Evolutionary conservation across 92 coral and sea anemone species (phyloP).

Genomic region (Phymanthus crucifer): DNA sequence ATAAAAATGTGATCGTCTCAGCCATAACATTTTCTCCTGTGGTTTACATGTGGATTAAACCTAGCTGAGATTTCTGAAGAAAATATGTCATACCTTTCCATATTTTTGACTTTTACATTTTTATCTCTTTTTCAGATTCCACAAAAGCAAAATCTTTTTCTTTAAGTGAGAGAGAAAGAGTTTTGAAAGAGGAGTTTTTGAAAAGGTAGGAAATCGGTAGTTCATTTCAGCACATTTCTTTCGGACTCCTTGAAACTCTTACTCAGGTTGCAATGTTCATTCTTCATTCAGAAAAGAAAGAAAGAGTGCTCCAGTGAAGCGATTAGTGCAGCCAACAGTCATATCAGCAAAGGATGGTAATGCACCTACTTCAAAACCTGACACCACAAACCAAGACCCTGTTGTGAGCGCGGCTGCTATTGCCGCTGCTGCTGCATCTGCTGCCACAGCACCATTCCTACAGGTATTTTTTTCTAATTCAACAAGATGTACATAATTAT

Average conservation of each 20-base stretch:
- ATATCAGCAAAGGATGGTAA: conserved; percentile 41
- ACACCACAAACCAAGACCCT: conserved; percentile 40
- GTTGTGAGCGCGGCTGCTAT: conserved; percentile 78
- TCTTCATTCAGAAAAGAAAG: conserved; percentile 64
- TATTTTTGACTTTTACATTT: background rate
- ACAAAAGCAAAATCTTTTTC: conserved; percentile 65
- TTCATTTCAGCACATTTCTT: background rate
- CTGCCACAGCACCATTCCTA: conserved; percentile 83
- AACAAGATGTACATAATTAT: too few relatives aligned
- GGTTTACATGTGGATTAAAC: too few relatives aligned
- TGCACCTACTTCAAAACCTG: conserved; percentile 11
- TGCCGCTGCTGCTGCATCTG: conserved; percentile 90
- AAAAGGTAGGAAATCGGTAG: conserved; percentile 60
- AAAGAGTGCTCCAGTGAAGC: conserved; percentile 59
- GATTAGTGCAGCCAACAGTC: conserved; percentile 83
- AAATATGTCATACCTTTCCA: background rate
- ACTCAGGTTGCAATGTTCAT: background rate
- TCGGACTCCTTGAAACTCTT: too few relatives aligned
- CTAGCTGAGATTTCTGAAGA: too few relatives aligned
- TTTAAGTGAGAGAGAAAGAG: conserved; percentile 75
- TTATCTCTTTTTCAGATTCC: conserved; percentile 46
- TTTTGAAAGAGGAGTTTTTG: conserved; percentile 71
- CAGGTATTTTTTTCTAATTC: conserved; percentile 68
- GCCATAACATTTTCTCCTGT: too few relatives aligned
- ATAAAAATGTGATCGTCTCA: too few relatives aligned